Base-by-base conservation (phyloP, 64 coral and sea anemone species). In the Pachyseris speciosa region DNA sequence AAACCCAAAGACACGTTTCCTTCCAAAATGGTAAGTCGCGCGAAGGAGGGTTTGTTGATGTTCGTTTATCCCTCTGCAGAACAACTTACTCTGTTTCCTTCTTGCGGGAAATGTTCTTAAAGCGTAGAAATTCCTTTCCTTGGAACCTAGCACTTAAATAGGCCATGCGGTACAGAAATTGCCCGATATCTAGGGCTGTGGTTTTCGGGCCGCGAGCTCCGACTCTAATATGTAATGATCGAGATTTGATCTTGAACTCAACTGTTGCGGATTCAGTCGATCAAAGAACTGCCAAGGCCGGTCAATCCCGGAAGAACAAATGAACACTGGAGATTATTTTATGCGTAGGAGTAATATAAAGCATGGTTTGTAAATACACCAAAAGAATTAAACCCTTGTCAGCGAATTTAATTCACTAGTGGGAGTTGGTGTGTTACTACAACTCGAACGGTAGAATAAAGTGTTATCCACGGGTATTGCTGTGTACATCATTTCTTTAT, bases 301-400 rank as follows among this genome's bases (percentile, higher is more conserved):
- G 29, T 53, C 50, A 36, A 78, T 60, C 77, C 77, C 77, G 77
- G 77, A 81, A 81, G 77, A 37, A 34, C 77, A 81, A 81, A 81
- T 81, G 77, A 81, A 81, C 77, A 58, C 51, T 37, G 25, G 53
- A 81, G 33, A 61, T 81, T 40, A 38, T 37, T 22, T 53, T 61
- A 40, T 81, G 77, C 77, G 77, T 81, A 81, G 77, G 77, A 81
- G 77, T 81, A 17, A 25, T 38, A 22, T 61, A 61, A n/a, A 40
- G 34, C 36, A 39, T 61, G 77, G 32, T 37, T 81, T 81, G 77
- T 81, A 81, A 81, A 81, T 81, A 81, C 22, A 52, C 32, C 9
- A 39, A 2, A 49, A n/a, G 17, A 63, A 81, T 31, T 53, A 37
- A 11, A 81, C 24, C 53, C 60, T 30, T 20, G 9, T 39, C 34